Conservation (phyloP, 2,113 vertebrate species). For the Typhlomys cinereus region DNA sequence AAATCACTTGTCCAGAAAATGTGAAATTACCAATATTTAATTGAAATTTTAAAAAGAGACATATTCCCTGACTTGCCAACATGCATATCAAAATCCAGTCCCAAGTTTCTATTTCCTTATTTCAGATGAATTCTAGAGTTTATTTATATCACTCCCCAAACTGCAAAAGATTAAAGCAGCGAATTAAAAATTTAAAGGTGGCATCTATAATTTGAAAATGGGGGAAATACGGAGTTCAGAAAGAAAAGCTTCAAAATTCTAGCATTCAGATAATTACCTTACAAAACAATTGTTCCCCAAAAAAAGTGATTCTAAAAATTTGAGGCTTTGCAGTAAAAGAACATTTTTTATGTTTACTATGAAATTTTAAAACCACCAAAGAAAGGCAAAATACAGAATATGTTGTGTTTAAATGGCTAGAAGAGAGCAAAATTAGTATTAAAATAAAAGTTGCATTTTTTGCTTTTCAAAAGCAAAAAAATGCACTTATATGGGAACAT, state of each 20-base stretch:
- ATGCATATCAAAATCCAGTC: background rate
- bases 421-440: background rate
- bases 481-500: background rate
- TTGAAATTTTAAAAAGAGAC: background rate
- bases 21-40: conserved; percentile 12
- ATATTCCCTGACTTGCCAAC: conserved; percentile 3
- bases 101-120: background rate
- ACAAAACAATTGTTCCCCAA: background rate
- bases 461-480: background rate
- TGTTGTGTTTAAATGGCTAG: background rate
- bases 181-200: background rate
- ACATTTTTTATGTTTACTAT: background rate
- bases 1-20: background rate
- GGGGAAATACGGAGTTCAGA: background rate
- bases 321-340: background rate
- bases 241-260: background rate
- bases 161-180: background rate
- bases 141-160: background rate
- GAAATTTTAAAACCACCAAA: conserved; percentile 5
- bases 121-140: background rate
- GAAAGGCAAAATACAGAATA: background rate
- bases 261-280: background rate
- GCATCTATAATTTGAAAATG: background rate
- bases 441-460: background rate
- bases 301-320: background rate